Evolutionary conservation across 2,113 vertebrate genomes (phyloP).

Genomic region (Uropsilus gracilis): DNA sequence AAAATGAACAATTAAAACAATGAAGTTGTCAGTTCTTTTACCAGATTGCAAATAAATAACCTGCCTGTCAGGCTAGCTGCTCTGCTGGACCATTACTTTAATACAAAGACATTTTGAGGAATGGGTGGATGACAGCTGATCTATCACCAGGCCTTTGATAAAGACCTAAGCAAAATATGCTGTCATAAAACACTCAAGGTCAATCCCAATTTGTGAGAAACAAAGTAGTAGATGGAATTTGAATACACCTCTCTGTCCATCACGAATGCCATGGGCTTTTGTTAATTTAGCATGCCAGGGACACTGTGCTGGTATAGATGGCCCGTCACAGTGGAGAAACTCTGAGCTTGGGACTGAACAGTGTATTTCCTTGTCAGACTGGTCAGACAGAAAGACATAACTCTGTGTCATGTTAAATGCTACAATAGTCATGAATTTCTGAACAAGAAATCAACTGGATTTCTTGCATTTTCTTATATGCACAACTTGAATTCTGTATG

Average conservation of each 20-base stretch:
- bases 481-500: not conserved
- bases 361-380: constrained; percentile 61
- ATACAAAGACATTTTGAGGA: constrained; percentile 84
- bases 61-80: constrained; percentile 72
- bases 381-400: constrained; percentile 79
- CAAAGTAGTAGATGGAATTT: constrained; percentile 13
- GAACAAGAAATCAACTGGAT: not conserved
- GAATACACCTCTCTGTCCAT: not conserved
- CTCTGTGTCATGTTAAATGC: rapidly evolving
- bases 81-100: constrained; percentile 87
- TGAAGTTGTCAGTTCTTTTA: constrained; percentile 87
- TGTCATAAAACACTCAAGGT: constrained; percentile 64
- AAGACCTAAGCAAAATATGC: constrained; percentile 68
- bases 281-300: constrained; percentile 75
- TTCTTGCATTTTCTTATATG: not conserved
- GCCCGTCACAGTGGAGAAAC: constrained; percentile 81
- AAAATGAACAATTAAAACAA: constrained; percentile 88
- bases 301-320: constrained; percentile 77
- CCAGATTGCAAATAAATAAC: constrained; percentile 88
- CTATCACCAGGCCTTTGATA: constrained; percentile 76
- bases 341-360: constrained; percentile 75
- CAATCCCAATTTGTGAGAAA: constrained; percentile 51
- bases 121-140: constrained; percentile 80
- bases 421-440: not conserved
- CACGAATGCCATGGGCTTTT: not conserved